Base-by-base conservation (phyloP, 2,888 invertebrate species). In the Brenthis daphne region DNA sequence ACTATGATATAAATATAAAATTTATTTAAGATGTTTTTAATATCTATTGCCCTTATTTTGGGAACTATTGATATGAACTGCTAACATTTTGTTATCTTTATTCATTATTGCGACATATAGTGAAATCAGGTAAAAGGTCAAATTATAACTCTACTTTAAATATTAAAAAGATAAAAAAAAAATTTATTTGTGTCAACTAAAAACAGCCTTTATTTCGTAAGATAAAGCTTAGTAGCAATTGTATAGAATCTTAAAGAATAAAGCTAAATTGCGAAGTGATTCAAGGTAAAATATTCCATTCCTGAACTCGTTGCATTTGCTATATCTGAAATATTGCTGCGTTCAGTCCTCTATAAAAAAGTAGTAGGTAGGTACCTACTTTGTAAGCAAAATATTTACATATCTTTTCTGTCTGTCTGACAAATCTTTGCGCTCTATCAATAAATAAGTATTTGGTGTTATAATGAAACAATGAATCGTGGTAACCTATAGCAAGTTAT, bases 81-180 rank as follows among this genome's bases (percentile, higher is more conserved):
- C 8, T 2, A 13, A 13, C 24, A 24, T 6, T 29, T 54, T 54
- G 1, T 54, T 54, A 20, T 29, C 20, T 13, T 24, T 13, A 29
- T 54, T 29, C 4, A 54, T 4, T 50, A 16, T 64, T 64, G 54
- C 53, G 16, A 68, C 70, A 64, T 69, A 65, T 73, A 76, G 76
- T 75, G 78, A 78, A 78, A 78, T 72, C 74, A 56, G 43, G 67
- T 68, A 56, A 76, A 72, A 76, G 76, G 77, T 76, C 74, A 74
- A 53, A 54, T 47, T 13, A 70, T 71, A 48, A 51, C 12, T 12
- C 51, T 33, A 61, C 24, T 51, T 16, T 16, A n/a, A n/a, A 14
- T 51, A 16, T n/a, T 16, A 51, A n/a, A 51, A 51, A 51, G 11
- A 51, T n/a, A 29, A 29, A 29, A 29, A 29, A 50, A 50, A n/a